Base-by-base conservation (phyloP, 1,140 invertebrate species). In the Drosophila subpulchrella region DNA sequence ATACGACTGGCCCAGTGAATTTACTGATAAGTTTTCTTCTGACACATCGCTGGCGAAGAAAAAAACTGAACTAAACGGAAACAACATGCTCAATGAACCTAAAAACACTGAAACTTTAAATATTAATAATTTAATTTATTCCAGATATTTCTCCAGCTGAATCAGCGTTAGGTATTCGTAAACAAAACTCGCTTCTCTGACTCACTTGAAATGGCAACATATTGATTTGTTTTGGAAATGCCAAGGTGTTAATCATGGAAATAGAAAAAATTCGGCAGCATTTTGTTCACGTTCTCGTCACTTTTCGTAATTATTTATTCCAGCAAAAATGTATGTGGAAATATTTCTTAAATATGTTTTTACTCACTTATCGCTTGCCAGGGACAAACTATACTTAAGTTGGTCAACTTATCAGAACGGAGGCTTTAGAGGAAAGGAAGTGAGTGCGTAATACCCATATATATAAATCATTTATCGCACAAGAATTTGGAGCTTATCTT, bases 1-100 rank as follows among this genome's bases (percentile, higher is more conserved):
- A 79, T 51, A 56, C 42, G 46, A 17, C 63, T 51, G 67, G 50
- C 34, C 20, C 63, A 74, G 34, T 65, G 65, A 47, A 54, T 65
- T 75, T 60, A n/a, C 79, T 88, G 83, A 88, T 89, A 89, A 79
- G 56, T 77, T 53, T 63, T 44, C 47, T 56, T 63, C 63, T 88
- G 83, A 86, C 83, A 81, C 83, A 88, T 76, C 41, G 36, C 8
- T 6, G 17, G 11, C 15, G 10, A 12, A 46, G 20, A 42, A 51
- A 39, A 30, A 72, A 58, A 39, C 24, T n/a, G 13, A 60, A 55
- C 39, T 15, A 36, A 54, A 38, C 76, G 75, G 66, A 84, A 77
- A 58, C 72, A 39, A 51, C 48, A 72, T 59, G 51, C 53, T 27
- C 30, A 47, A 61, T 61, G 57, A 54, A 74, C 36, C 56, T 24